phyloP scores from a whole-genome alignment of 2,113 vertebrate species.

The Antigone vipio region DNA sequence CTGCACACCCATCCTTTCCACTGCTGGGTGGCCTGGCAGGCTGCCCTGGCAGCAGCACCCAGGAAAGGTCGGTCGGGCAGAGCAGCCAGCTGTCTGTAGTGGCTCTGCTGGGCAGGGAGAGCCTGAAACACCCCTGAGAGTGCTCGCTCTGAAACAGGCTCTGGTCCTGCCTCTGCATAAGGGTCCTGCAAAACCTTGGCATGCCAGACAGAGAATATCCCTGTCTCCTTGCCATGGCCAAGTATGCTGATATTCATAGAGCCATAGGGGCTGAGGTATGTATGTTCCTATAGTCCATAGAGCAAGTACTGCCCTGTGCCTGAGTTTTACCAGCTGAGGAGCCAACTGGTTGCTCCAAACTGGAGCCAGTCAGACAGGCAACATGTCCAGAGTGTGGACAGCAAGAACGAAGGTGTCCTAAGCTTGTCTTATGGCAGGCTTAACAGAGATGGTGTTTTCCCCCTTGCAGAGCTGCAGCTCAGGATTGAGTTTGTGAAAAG shows the following conservation, averaged over 20 bases:
- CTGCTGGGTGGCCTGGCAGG: neutral
- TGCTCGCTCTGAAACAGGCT: neutral
- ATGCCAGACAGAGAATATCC: neutral
- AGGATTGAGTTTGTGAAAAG: neutral
- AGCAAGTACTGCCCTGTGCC: neutral
- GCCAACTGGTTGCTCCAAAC: neutral
- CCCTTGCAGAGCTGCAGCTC: neutral
- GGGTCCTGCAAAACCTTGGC: neutral
- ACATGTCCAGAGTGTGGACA: neutral
- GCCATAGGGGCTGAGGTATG: neutral
- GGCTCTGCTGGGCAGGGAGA: neutral
- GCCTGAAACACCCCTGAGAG: neutral
- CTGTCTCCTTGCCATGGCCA: neutral
- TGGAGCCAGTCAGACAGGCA: neutral
- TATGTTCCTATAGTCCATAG: neutral
- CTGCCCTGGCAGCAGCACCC: neutral
- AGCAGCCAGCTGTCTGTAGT: neutral
- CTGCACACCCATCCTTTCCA: fast-evolving
- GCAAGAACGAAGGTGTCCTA: neutral
- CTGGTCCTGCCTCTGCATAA: neutral
- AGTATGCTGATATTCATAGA: neutral
- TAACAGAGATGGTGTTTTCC: neutral
- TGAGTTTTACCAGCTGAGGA: neutral
- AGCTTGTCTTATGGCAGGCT: neutral
- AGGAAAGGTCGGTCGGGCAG: neutral